These are phyloP conservation scores for Progne subis DNA, from an alignment of 2,113 vertebrate species.

Conservation along the genomic window DNA sequence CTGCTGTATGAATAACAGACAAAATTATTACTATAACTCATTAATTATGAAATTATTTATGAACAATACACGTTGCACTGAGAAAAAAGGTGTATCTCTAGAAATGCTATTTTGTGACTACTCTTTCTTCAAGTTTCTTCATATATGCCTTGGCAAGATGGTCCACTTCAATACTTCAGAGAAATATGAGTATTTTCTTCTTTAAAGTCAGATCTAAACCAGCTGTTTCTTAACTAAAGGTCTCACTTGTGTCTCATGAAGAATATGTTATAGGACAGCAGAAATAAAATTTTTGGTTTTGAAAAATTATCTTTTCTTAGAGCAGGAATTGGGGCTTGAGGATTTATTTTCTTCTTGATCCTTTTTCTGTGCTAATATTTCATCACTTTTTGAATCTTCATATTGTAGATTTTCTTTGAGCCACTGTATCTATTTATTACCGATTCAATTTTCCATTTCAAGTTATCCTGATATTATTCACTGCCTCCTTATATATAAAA, in stretches of 20 bases:
- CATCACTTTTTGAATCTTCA: background rate
- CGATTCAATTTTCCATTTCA: background rate
- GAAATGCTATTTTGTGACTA: background rate
- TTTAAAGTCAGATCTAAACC: background rate
- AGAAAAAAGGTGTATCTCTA: background rate
- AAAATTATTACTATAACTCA: background rate
- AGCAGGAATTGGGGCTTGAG: background rate
- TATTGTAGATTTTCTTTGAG: background rate
- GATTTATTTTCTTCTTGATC: background rate
- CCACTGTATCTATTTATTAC: background rate
- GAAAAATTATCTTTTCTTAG: background rate
- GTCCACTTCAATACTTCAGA: background rate
- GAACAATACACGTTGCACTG: background rate
- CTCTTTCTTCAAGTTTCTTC: background rate
- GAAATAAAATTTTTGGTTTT: background rate
- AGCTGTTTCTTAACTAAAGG: background rate
- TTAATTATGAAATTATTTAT: background rate
- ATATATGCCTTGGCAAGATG: background rate
- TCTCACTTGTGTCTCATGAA: background rate
- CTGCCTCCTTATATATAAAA: background rate
- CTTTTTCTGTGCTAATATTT: background rate
- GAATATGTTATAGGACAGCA: background rate
- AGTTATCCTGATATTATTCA: background rate
- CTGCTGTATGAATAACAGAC: background rate
- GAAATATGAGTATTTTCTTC: background rate